Conservation (phyloP, 1,140 invertebrate species). For the Dendroctonus ponderosae region DNA sequence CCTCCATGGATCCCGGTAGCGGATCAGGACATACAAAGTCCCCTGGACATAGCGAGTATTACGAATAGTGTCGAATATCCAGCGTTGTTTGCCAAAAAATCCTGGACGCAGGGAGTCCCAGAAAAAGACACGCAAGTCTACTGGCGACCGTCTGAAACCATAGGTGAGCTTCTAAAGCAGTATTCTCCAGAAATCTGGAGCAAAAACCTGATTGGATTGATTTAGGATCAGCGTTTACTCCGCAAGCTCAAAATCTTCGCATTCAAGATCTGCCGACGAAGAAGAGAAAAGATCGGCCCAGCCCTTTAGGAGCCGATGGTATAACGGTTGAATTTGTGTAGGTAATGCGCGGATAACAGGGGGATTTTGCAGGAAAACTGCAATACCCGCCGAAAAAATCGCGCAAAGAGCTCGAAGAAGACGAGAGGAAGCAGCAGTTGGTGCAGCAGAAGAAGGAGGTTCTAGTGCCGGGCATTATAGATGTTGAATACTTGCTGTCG, state of each 20-base stretch:
- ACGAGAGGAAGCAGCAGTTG: slow-evolving; percentile 37
- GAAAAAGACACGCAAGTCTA: slow-evolving; percentile 58
- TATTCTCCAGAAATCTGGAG: background rate
- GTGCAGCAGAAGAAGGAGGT: slow-evolving; percentile 29
- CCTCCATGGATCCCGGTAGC: slow-evolving; percentile 50
- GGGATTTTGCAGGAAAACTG: slow-evolving; percentile 47
- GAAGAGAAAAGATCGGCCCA: slow-evolving; percentile 45
- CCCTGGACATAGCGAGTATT: slow-evolving; percentile 45
- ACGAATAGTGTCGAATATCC: slow-evolving; percentile 53
- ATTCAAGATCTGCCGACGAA: slow-evolving; percentile 54
- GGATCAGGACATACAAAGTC: slow-evolving; percentile 43
- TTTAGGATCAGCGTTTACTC: slow-evolving; percentile 55
- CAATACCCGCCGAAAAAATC: slow-evolving; percentile 52
- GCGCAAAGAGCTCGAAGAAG: slow-evolving; percentile 43
- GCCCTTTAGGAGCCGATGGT: slow-evolving; percentile 47
- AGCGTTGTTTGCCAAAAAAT: slow-evolving; percentile 55
- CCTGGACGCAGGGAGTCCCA: slow-evolving; percentile 59
- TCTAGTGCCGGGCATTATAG: slow-evolving; percentile 51
- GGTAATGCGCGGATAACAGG: background rate
- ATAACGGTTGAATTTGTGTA: slow-evolving; percentile 1
- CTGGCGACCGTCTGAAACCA: slow-evolving; percentile 64
- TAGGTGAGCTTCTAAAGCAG: slow-evolving; percentile 47
- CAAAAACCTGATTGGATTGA: slow-evolving; percentile 4
- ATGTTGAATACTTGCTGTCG: slow-evolving; percentile 56
- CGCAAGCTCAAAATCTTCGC: slow-evolving; percentile 55